These are phyloP conservation scores for Meteorus cinctellus DNA, from an alignment of 2,888 invertebrate genomes.

Conservation along the genomic window DNA sequence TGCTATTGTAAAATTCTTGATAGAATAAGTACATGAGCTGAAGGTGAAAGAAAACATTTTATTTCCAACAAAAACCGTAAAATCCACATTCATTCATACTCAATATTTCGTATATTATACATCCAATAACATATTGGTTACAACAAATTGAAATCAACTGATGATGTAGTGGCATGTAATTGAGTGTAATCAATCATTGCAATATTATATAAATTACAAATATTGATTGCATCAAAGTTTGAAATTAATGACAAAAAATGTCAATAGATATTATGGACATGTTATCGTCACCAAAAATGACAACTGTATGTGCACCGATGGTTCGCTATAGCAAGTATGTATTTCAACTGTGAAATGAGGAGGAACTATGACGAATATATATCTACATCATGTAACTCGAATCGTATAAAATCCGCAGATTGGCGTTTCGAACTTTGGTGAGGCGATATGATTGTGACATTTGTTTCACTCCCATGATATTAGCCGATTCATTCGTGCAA, in stretches of 20 bases:
- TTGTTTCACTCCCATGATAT: conserved; percentile 97
- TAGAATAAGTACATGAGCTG: too few species aligned
- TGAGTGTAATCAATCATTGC: too few species aligned
- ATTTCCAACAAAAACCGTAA: too few species aligned
- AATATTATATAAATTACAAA: too few species aligned
- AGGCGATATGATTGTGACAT: conserved; percentile 89
- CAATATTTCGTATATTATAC: too few species aligned
- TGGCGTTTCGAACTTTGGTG: conserved; percentile 81
- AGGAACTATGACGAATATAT: background rate
- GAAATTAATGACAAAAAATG: conserved; percentile 50
- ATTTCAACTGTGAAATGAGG: conserved; percentile 24
- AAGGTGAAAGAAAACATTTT: too few species aligned
- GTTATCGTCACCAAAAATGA: conserved; percentile 76
- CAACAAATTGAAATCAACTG: too few species aligned
- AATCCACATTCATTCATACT: too few species aligned
- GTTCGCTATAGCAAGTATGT: conserved; percentile 91
- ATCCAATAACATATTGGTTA: too few species aligned
- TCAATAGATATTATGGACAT: conserved; percentile 77
- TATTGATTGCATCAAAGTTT: too few species aligned
- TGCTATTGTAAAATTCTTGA: too few species aligned
- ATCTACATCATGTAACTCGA: background rate
- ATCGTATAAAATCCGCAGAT: conserved; percentile 33
- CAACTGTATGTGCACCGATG: conserved; percentile 95
- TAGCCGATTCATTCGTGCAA: conserved; percentile 93
- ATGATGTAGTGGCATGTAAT: too few species aligned